Conservation (phyloP, 1,140 invertebrate species). For the Prorops nasuta region DNA sequence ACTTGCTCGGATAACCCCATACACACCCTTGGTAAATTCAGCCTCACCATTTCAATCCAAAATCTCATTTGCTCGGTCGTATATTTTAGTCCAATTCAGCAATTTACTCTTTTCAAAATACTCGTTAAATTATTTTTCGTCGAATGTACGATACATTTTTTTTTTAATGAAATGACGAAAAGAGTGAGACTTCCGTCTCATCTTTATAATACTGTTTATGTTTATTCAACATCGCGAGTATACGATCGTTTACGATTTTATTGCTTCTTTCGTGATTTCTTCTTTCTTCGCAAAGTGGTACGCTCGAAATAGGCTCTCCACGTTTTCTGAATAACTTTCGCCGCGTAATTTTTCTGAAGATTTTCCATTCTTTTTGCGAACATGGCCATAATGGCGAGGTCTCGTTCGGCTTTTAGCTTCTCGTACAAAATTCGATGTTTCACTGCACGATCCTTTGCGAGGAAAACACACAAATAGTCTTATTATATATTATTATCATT, state of each 20-base stretch:
- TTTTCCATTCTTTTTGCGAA: slow-evolving; percentile 32
- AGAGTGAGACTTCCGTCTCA: too few relatives aligned
- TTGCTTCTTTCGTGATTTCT: slow-evolving; percentile 30
- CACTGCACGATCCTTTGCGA: too few relatives aligned
- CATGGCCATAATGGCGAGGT: slow-evolving; percentile 23
- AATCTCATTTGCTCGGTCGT: background rate
- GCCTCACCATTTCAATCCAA: too few relatives aligned
- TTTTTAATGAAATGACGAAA: background rate
- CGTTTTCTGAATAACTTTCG: slow-evolving; percentile 40
- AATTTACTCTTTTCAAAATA: background rate
- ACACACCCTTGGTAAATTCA: too few relatives aligned
- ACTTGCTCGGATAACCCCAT: too few relatives aligned
- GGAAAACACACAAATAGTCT: slow-evolving; percentile 9
- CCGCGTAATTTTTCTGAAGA: slow-evolving; percentile 39
- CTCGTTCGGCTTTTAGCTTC: slow-evolving; percentile 33
- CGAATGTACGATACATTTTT: background rate
- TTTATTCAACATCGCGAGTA: too few relatives aligned
- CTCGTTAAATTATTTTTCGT: background rate
- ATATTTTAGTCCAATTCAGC: slow-evolving; percentile 6
- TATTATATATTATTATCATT: slow-evolving; percentile 18
- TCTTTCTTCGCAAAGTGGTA: slow-evolving; percentile 24
- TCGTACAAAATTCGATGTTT: slow-evolving; percentile 32
- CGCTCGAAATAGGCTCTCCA: slow-evolving; percentile 38
- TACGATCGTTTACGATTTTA: background rate
- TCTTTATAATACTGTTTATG: too few relatives aligned